Conservation (phyloP, 2,888 invertebrate species). For the Branchipolynoe longqiensis region DNA sequence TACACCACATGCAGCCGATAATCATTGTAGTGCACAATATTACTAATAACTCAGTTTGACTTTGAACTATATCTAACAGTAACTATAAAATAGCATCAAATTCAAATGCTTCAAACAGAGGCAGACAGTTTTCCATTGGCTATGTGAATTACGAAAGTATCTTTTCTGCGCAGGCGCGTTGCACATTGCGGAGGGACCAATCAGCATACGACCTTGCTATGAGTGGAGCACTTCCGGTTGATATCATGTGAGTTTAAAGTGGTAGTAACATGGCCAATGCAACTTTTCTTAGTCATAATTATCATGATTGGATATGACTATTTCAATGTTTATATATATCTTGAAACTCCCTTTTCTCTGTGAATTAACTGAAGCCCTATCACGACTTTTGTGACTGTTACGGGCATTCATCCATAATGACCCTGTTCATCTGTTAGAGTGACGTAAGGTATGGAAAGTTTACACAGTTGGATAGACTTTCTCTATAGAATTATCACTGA, state of each 20-base stretch:
- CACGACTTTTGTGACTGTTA: not conserved
- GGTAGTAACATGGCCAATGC: slow-evolving; percentile 70
- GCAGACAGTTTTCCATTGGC: not conserved
- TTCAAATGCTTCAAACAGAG: not conserved
- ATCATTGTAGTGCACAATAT: too few relatives aligned
- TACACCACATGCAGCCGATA: too few relatives aligned
- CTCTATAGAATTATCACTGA: not conserved
- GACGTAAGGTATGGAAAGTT: not conserved
- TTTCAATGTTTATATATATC: not conserved
- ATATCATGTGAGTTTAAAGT: slow-evolving; percentile 45
- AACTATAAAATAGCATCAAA: too few relatives aligned
- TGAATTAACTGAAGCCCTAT: not conserved
- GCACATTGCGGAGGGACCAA: slow-evolving; percentile 37
- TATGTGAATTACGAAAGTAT: not conserved
- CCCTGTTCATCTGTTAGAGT: not conserved
- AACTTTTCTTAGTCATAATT: too few relatives aligned
- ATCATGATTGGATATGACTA: too few relatives aligned
- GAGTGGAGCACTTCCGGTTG: slow-evolving; percentile 44
- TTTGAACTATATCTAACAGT: too few relatives aligned
- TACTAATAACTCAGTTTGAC: too few relatives aligned
- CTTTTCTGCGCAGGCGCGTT: slow-evolving; percentile 34
- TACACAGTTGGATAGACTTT: too few relatives aligned
- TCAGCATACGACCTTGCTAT: slow-evolving; percentile 25
- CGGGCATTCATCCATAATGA: not conserved
- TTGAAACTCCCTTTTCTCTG: too few relatives aligned